Percentiles rank a stretch among this genome's conserved stretches.
Evolutionary conservation across 2,113 vertebrate species (phyloP).

Genomic region (Periophthalmus modestus): DNA sequence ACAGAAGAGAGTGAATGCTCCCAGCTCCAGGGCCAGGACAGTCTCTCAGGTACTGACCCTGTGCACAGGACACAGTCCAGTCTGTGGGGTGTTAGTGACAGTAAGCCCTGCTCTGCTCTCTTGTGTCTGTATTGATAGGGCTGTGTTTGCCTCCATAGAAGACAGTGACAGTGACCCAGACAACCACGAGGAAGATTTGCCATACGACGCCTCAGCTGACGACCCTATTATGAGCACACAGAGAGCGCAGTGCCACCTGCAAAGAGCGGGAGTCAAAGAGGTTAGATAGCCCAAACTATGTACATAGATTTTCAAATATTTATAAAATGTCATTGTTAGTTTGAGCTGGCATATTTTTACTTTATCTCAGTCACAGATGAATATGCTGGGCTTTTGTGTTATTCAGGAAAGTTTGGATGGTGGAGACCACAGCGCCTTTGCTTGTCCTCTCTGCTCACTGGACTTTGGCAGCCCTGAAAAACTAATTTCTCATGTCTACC

Average conservation of each 20-base stretch:
- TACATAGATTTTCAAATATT: background rate
- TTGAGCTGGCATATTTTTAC: background rate
- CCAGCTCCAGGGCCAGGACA: slow-evolving; percentile 78
- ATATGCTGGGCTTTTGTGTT: slow-evolving; percentile 15
- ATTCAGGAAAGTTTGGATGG: slow-evolving; percentile 77
- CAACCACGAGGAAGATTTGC: slow-evolving; percentile 78
- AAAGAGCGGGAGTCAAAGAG: slow-evolving; percentile 78
- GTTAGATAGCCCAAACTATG: slow-evolving; percentile 45
- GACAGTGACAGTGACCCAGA: slow-evolving; percentile 81
- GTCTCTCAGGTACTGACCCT: slow-evolving; percentile 71
- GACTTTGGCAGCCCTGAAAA: slow-evolving; percentile 91
- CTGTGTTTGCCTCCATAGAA: slow-evolving; percentile 76
- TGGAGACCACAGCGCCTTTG: slow-evolving; percentile 71
- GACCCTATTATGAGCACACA: slow-evolving; percentile 80
- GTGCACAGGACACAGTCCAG: slow-evolving; percentile 35
- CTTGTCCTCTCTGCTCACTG: slow-evolving; percentile 91
- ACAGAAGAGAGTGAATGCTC: slow-evolving; percentile 78
- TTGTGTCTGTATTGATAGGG: slow-evolving; percentile 74
- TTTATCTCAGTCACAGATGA: background rate
- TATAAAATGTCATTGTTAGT: background rate
- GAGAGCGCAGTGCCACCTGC: slow-evolving; percentile 66
- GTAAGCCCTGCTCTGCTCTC: slow-evolving; percentile 69
- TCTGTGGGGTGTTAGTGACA: slow-evolving; percentile 64
- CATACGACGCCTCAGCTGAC: slow-evolving; percentile 77
- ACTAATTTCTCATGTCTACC: slow-evolving; percentile 93